Evolutionary conservation across 1,140 invertebrate genomes (phyloP).

Genomic region (Plectus sambesii): DNA sequence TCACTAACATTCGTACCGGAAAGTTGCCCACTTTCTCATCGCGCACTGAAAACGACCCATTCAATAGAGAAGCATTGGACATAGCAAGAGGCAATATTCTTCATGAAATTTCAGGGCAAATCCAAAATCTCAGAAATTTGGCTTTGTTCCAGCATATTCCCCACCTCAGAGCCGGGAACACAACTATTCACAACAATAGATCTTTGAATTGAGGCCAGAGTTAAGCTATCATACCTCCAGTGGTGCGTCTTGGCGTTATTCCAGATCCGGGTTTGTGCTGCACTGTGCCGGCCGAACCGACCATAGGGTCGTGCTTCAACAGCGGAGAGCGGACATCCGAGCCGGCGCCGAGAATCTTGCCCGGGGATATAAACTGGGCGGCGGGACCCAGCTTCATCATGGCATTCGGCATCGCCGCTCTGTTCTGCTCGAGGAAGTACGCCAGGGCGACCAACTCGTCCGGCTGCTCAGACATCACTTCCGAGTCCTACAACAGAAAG

Average conservation of each 20-base stretch:
- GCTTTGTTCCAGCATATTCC: background rate
- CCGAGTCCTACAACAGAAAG: conserved; percentile 31
- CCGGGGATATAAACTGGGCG: too few relatives aligned
- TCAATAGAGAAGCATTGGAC: too few relatives aligned
- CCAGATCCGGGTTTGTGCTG: conserved; percentile 9
- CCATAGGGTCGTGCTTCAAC: conserved; percentile 13
- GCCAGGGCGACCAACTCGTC: conserved; percentile 23
- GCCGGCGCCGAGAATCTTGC: background rate
- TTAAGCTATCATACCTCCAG: conserved; percentile 3
- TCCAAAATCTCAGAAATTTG: background rate
- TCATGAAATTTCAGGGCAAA: too few relatives aligned
- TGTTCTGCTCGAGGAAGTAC: conserved; percentile 31
- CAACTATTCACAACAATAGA: too few relatives aligned
- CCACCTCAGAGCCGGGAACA: background rate
- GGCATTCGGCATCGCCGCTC: conserved; percentile 24
- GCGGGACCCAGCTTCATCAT: too few relatives aligned
- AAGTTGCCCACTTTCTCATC: conserved; percentile 36
- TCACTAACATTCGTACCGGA: conserved; percentile 33
- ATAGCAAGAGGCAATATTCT: too few relatives aligned
- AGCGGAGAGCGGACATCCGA: conserved; percentile 6
- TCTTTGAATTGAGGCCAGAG: too few relatives aligned
- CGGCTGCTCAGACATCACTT: conserved; percentile 34
- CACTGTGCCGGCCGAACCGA: conserved; percentile 1
- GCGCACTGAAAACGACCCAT: conserved; percentile 18
- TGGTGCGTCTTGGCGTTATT: conserved; percentile 5